Evolutionary conservation across 2,888 invertebrate genomes (phyloP).

Genomic region (Ethmia dodecea): DNA sequence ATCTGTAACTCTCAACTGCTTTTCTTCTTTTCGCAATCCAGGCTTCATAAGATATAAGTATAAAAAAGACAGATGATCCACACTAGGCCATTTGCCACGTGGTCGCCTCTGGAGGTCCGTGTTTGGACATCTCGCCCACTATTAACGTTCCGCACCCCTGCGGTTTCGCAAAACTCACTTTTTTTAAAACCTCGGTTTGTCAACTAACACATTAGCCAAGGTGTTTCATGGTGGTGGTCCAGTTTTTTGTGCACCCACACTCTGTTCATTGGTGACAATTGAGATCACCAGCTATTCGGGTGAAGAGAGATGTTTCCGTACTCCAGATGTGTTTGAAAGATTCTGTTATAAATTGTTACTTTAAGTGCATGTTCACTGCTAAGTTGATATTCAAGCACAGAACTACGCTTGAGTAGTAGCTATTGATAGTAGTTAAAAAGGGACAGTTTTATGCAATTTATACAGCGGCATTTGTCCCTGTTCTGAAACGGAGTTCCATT

Average conservation of each 20-base stretch:
- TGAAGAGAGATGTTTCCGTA: constrained; percentile 67
- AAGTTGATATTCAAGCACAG: too few relatives aligned
- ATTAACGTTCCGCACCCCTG: constrained; percentile 55
- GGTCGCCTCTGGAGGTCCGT: constrained; percentile 49
- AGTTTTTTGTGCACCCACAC: constrained; percentile 44
- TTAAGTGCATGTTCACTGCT: too few relatives aligned
- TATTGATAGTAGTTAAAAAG: too few relatives aligned
- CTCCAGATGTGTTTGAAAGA: constrained; percentile 43
- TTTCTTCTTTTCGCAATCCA: too few relatives aligned
- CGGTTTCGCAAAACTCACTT: constrained; percentile 53
- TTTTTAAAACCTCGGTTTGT: constrained; percentile 54
- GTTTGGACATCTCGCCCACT: constrained; percentile 52
- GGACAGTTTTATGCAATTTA: too few relatives aligned
- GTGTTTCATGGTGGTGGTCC: constrained; percentile 67
- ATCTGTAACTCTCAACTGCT: too few relatives aligned
- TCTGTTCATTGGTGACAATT: constrained; percentile 74
- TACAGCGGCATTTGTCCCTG: too few relatives aligned
- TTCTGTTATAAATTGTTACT: not conserved
- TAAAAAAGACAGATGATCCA: constrained; percentile 7
- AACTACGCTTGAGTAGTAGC: too few relatives aligned
- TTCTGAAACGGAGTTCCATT: too few relatives aligned
- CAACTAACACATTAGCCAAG: constrained; percentile 73
- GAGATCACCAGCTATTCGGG: constrained; percentile 58
- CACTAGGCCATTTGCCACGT: constrained; percentile 29
- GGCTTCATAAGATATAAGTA: too few relatives aligned